Percentiles rank a stretch among this genome's conserved stretches.
Evolutionary conservation across 1,140 invertebrate genomes (phyloP).

Genomic region (Ectropis grisescens): DNA sequence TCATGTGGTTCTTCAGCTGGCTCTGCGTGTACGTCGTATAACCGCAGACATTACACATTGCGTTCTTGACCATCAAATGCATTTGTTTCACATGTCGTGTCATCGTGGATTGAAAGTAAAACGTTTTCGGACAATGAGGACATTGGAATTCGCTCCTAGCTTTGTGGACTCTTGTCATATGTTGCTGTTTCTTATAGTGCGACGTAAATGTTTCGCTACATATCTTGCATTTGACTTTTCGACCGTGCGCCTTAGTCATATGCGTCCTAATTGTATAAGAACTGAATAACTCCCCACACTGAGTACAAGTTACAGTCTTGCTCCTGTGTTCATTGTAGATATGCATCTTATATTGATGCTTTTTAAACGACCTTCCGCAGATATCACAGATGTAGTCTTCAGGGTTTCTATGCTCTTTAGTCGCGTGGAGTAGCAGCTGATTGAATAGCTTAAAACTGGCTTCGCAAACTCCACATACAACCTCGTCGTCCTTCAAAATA

Average conservation of each 20-base stretch:
- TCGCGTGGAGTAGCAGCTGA: slow-evolving; percentile 9
- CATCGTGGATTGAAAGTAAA: slow-evolving; percentile 18
- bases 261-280: slow-evolving; percentile 15
- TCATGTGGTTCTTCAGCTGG: slow-evolving; percentile 77
- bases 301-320: slow-evolving; percentile 6
- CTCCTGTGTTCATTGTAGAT: slow-evolving; percentile 7
- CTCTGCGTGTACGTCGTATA: slow-evolving; percentile 81
- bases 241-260: slow-evolving; percentile 13
- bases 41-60: slow-evolving; percentile 62
- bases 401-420: slow-evolving; percentile 7
- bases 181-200: slow-evolving; percentile 6
- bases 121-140: slow-evolving; percentile 15
- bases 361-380: slow-evolving; percentile 9
- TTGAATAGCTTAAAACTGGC: slow-evolving; percentile 7
- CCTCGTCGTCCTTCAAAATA: slow-evolving; percentile 7
- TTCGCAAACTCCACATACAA: slow-evolving; percentile 10
- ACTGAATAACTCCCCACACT: slow-evolving; percentile 11
- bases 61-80: slow-evolving; percentile 22
- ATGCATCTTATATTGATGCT: too few species aligned
- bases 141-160: slow-evolving; percentile 16
- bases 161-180: slow-evolving; percentile 16
- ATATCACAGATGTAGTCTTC: slow-evolving; percentile 6
- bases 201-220: slow-evolving; percentile 14
- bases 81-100: slow-evolving; percentile 16
- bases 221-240: slow-evolving; percentile 14